Base-by-base conservation (phyloP, 2,888 invertebrate genomes). In the Troides aeacus region DNA sequence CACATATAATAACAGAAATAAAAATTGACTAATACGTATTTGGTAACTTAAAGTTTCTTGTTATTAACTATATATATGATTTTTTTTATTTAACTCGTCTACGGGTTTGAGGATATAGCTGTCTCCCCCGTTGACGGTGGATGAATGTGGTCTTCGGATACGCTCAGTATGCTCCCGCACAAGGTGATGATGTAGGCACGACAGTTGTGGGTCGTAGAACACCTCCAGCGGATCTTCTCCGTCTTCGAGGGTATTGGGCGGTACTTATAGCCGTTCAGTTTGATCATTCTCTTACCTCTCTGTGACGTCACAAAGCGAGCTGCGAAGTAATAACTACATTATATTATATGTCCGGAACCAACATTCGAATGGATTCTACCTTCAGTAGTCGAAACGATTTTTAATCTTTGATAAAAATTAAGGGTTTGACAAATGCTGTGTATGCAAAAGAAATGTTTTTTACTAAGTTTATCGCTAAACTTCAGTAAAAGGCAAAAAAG, bases 171-270 rank as follows among this genome's bases (percentile, higher is more conserved):
- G 17, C 59, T 53, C 17, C 74, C 66, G 18, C 70, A 50, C 39
- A 72, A 24, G 39, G 84, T 84, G 57, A 74, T 69, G 7, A 85
- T 50, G 6, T 72, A 71, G 0, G 84, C 86, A 1, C 69, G 75
- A 69, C 87, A 87, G 0, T 81, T 78, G 12, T 71, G 71, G 3
- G 71, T 67, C 0, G 76, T 77, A 17, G 74, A 76, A 46, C 75
- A 74, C 4, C 23, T 10, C 57, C 18, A 66, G 56, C 58, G 3
- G 24, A 12, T 1, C 50, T 17, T 69, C 5, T 61, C 21, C 18
- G 18, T 42, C 50, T 57, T 71, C 2, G 64, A n/a, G 2, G 69
- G 62, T 4, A 71, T 39, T 1, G 71, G 58, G 17, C 68, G 68
- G 62, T 74, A 81, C 1, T 75, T 79, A 57, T 73, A 81, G 1